phyloP scores from a whole-genome alignment of 2,888 invertebrate genomes.

The Andrena trimmerana region DNA sequence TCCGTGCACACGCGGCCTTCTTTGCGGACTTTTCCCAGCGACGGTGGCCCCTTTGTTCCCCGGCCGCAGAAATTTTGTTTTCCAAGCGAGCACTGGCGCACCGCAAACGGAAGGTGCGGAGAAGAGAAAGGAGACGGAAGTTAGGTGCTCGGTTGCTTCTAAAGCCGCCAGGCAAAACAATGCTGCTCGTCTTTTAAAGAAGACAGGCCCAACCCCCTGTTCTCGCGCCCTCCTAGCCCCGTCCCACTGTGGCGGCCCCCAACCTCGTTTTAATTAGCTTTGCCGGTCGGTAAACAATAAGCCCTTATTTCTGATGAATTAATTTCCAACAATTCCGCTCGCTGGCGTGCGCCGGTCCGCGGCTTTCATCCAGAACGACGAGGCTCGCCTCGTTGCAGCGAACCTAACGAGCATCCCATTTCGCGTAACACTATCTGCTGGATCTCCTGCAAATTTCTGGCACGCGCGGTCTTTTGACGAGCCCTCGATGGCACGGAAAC shows the following conservation, averaged over 20 bases:
- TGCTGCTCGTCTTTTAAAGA: constrained; percentile 52
- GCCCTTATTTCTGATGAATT: constrained; percentile 76
- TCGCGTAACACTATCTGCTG: constrained; percentile 55
- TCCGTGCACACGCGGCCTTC: neutral
- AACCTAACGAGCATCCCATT: constrained; percentile 68
- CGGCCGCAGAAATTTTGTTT: constrained; percentile 50
- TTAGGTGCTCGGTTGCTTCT: constrained; percentile 39
- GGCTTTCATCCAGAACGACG: constrained; percentile 55
- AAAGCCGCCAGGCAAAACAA: constrained; percentile 54
- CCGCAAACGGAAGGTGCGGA: constrained; percentile 1
- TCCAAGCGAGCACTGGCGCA: constrained; percentile 4
- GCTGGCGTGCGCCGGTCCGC: constrained; percentile 26
- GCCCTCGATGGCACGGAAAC: neutral
- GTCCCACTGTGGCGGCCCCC: constrained; percentile 1
- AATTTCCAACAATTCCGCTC: constrained; percentile 72
- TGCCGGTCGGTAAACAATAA: constrained; percentile 68
- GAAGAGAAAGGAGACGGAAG: constrained; percentile 29
- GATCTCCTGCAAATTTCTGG: constrained; percentile 44
- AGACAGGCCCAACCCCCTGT: constrained; percentile 20
- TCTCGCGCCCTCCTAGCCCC: neutral
- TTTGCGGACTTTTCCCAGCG: constrained; percentile 3
- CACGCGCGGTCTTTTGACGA: constrained; percentile 34
- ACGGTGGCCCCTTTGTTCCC: constrained; percentile 15
- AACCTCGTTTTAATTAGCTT: constrained; percentile 70
- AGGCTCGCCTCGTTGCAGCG: constrained; percentile 42